These are phyloP conservation scores for Oryzias sinensis DNA, from an alignment of 2,797 vertebrate genomes.

Conservation along the genomic window DNA sequence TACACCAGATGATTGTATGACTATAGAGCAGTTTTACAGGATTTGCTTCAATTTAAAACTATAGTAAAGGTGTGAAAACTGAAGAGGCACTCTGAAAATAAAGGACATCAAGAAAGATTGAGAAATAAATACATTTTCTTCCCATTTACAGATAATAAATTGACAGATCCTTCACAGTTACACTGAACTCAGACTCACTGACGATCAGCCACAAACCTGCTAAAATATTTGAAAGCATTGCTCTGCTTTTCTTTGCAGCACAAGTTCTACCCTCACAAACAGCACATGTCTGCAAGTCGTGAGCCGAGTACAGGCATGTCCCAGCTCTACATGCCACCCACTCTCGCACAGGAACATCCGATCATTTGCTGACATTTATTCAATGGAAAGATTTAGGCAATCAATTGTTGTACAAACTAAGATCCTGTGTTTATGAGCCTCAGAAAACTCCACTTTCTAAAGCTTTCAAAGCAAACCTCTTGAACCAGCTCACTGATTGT, in stretches of 20 bases:
- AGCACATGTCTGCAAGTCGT: slow-evolving; percentile 9
- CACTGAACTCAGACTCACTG: slow-evolving; percentile 21
- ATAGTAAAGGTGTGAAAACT: slow-evolving; percentile 1
- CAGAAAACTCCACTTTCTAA: slow-evolving; percentile 7
- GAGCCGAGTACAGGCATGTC: slow-evolving; percentile 7
- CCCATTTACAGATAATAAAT: slow-evolving; percentile 40
- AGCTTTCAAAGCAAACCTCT: slow-evolving; percentile 11
- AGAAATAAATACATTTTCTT: background rate
- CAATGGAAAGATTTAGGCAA: slow-evolving; percentile 20
- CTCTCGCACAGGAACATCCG: slow-evolving; percentile 8
- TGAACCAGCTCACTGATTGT: background rate
- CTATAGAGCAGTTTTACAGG: slow-evolving; percentile 14
- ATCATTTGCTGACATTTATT: slow-evolving; percentile 21
- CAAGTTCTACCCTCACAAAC: slow-evolving; percentile 6
- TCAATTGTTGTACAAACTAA: slow-evolving; percentile 14
- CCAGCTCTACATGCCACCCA: background rate
- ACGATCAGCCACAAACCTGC: slow-evolving; percentile 1
- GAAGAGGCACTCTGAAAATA: background rate
- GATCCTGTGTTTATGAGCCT: slow-evolving; percentile 21
- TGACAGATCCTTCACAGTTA: slow-evolving; percentile 48
- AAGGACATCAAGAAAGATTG: slow-evolving; percentile 1
- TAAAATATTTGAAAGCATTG: slow-evolving; percentile 5
- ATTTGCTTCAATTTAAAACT: background rate
- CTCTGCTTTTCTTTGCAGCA: background rate
- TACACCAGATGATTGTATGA: slow-evolving; percentile 34